These are phyloP conservation scores for Thymelicus sylvestris DNA, from an alignment of 2,888 invertebrate species.

Conservation along the genomic window DNA sequence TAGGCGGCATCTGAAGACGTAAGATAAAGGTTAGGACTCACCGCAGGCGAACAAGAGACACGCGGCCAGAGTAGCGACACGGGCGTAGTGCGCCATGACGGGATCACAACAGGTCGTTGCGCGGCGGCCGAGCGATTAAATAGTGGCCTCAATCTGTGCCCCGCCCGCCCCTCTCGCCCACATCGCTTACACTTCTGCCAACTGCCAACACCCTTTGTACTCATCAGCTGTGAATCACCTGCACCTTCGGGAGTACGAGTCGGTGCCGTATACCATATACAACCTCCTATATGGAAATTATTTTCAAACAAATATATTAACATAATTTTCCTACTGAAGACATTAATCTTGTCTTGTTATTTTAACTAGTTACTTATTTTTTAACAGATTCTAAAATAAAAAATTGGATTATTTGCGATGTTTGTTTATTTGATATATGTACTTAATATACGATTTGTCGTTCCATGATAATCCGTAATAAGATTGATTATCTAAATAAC, in stretches of 20 bases:
- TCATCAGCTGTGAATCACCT: constrained; percentile 77
- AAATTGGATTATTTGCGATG: no score
- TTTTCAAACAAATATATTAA: not conserved
- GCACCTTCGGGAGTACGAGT: constrained; percentile 45
- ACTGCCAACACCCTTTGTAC: constrained; percentile 78
- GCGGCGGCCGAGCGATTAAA: constrained; percentile 82
- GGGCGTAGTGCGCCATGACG: constrained; percentile 85
- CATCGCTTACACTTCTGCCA: constrained; percentile 77
- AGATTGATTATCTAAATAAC: no score
- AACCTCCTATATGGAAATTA: not conserved
- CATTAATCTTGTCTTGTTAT: no score
- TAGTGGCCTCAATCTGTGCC: constrained; percentile 84
- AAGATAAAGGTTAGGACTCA: constrained; percentile 84
- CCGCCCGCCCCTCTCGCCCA: constrained; percentile 83
- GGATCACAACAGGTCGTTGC: constrained; percentile 85
- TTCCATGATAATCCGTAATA: no score
- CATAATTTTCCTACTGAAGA: no score
- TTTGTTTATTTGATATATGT: no score
- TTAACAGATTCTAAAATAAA: no score
- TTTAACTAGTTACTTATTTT: no score
- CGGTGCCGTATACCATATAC: not conserved
- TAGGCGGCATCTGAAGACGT: constrained; percentile 74
- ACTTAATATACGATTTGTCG: no score
- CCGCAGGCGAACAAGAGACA: constrained; percentile 83
- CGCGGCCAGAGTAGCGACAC: constrained; percentile 84